Evolutionary conservation across 1,140 invertebrate species (phyloP), one percentile per base, ranked within the genome.

Genomic region (Plutomurus gul): DNA sequence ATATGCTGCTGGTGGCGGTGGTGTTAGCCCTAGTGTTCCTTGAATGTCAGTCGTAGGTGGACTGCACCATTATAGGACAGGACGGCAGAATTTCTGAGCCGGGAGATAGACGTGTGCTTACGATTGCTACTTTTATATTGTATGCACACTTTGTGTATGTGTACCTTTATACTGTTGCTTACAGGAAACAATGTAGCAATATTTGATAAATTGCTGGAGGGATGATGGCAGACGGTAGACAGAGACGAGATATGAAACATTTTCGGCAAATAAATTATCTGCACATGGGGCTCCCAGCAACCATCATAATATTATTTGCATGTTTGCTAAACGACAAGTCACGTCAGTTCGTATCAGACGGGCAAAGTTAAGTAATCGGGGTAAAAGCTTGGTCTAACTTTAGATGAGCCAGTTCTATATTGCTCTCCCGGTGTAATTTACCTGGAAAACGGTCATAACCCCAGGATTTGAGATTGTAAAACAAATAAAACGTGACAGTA

Each of bases 321-420:
- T 72, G 70, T 43, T 72, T 72, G 70, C 70, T 72, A 72, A 72
- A 72, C 25, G 70, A 72, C 70, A 72, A 72, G 70, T 72, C 36
- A 72, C 70, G 70, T 72, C 70, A 72, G 70, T 30, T 65, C 56
- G 36, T 65, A 65, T 65, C 56, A 65, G 56, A 65, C 36, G n/a
- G n/a, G n/a, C n/a, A 33, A 65, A 65, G 56, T 65, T 65, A 30
- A 65, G 56, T 30, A 65, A 65, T 65, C 27, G 25, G 56, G 56
- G 18, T 33, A 65, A 60, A 65, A 65, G 16, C 30, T n/a, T 16
- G 56, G 56, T 30, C 36, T 65, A 65, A 27, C n/a, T 30, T 27
- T 33, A 65, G 16, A 25, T 2, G 1, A 65, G 56, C 11, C 27
- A n/a, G n/a, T 65, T 33, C 7, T 16, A 30, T 6, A 30, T 6